Base-by-base conservation (phyloP, 2,113 vertebrate genomes). In the Cathartes aura region DNA sequence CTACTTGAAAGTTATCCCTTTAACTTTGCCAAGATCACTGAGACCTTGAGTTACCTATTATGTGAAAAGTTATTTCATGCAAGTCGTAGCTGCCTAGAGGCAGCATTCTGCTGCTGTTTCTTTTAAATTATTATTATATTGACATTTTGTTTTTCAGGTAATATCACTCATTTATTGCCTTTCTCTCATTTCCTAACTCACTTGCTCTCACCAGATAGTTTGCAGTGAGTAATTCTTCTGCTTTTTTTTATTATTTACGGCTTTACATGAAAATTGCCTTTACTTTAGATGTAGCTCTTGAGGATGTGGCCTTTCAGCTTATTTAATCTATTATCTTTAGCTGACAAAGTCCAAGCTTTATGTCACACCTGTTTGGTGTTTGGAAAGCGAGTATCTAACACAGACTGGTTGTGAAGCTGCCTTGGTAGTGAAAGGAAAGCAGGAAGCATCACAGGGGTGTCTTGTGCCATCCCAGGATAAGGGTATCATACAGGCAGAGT, bases 91-190 rank as follows among this genome's bases (percentile, higher is more conserved):
- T 96, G 76, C 93, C 83, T 82, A 1, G 4, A 95, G 94, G 94
- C 83, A 91, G 53, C 11, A 3, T 82, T 89, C 36, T 78, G 43
- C 83, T 95, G 52, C 70, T 74, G 16, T 58, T 94, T 89, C 89
- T 84, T 92, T 82, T 82, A 80, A 84, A 66, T 93, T 83, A 68
- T 82, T 70, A 64, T 81, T 93, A 29, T 64, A 56, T 56, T 94
- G 93, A 87, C 87, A 94, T 95, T 97, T 93, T 82, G 74, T 80
- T 96, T 97, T 96, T 82, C 73, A 82, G 60, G 70, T 79, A 79
- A 36, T 89, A 42, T 36, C 43, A 50, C 29, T 86, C 32, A 79
- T 90, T 90, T 92, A 62, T 72, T 95, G 30, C 70, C 60, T 92
- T 88, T 58, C 27, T 84, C 47, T 84, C 62, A 82, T 81, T 89